Percentiles rank a stretch among this genome's conserved stretches.
Conservation (phyloP, 2,888 invertebrate species). For the Drosophila stalkeri region DNA sequence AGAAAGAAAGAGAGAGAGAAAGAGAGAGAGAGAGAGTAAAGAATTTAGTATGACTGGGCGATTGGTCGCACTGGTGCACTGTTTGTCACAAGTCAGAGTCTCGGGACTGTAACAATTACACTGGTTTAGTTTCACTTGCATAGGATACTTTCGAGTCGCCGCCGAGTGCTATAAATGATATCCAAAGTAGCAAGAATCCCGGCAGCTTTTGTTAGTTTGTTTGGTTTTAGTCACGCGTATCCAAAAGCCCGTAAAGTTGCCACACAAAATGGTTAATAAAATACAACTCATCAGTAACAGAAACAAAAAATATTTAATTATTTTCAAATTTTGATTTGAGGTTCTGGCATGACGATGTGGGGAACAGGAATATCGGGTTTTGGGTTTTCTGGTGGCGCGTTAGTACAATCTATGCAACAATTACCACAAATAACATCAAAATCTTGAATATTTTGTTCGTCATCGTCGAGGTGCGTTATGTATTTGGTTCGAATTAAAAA, state of each 20-base stretch:
- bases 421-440: slow-evolving; percentile 84
- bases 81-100: slow-evolving; percentile 49
- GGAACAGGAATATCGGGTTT: slow-evolving; percentile 27
- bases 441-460: slow-evolving; percentile 82
- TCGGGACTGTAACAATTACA: slow-evolving; percentile 55
- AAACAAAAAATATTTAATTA: slow-evolving; percentile 29
- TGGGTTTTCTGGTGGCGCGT: slow-evolving; percentile 32
- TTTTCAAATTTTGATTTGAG: slow-evolving; percentile 27
- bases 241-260: slow-evolving; percentile 60
- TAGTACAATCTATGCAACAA: slow-evolving; percentile 62
- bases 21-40: slow-evolving; percentile 11
- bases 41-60: slow-evolving; percentile 30
- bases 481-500: slow-evolving; percentile 80
- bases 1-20: background rate
- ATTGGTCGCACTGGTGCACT: slow-evolving; percentile 39
- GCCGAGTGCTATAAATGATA: slow-evolving; percentile 67
- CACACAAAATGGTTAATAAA: slow-evolving; percentile 65
- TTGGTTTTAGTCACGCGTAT: slow-evolving; percentile 54
- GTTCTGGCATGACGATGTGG: slow-evolving; percentile 29
- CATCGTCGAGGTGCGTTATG: slow-evolving; percentile 76
- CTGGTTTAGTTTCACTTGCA: slow-evolving; percentile 75
- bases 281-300: slow-evolving; percentile 62
- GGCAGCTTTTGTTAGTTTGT: slow-evolving; percentile 67
- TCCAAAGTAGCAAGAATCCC: slow-evolving; percentile 77
- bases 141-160: slow-evolving; percentile 64